Base-by-base conservation (phyloP, 1,140 invertebrate genomes). In the Eueides isabella region DNA sequence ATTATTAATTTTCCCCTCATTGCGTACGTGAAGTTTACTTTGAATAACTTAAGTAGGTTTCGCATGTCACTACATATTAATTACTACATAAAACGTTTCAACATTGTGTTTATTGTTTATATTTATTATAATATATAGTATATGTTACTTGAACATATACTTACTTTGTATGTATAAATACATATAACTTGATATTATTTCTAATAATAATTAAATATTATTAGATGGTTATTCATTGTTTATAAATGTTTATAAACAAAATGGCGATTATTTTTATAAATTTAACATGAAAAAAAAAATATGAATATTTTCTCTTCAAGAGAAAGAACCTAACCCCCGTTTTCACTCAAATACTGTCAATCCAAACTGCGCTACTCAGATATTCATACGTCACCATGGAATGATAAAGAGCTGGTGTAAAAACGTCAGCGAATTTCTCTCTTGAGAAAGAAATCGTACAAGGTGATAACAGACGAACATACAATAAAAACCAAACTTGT, bases 401-500 rank as follows among this genome's bases (percentile, higher is more conserved):
- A 55, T 9, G 23, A 55, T 55, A 14, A 12, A 9, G 26, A 12
- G 4, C 48, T 26, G 23, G 11, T 26, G 26, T 26, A 55, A 55
- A 55, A 55, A 55, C 23, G n/a, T 0, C 48, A 4, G 23, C 7
- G 11, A 23, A 55, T 23, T 55, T 55, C 26, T 11, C 9, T 55
- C 48, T 26, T 26, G 48, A 26, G 48, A 55, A 26, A 55, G 41
- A 26, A 23, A 26, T 55, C 1, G 0, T 55, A 55, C 48, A 55
- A 26, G 11, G 48, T 23, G 48, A 12, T 12, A 26, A 23, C 48
- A 55, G 19, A 30, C 28, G 48, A 61, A n/a, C 35, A 41, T 63
- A 38, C 66, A 67, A 74, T 74, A 74, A 74, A 74, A 74, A 29
- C 16, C 33, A 61, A 35, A 69, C 66, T 69, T 69, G 72, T 74